These are phyloP conservation scores for Artemia sinica DNA, from an alignment of 2,888 invertebrate genomes.

Conservation along the genomic window DNA sequence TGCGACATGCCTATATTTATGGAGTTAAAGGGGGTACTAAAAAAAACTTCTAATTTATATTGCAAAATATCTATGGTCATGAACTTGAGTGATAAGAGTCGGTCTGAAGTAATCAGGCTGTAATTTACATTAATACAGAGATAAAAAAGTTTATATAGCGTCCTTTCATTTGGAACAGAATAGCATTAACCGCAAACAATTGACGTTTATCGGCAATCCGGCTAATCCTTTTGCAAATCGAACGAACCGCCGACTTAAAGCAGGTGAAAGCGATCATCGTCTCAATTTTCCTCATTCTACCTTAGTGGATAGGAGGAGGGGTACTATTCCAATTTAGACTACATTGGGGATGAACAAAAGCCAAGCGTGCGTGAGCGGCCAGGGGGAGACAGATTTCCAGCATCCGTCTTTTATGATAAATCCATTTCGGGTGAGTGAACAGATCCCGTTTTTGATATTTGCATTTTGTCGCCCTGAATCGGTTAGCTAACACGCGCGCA, in stretches of 20 bases:
- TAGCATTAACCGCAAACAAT: too few relatives aligned
- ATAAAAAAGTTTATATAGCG: too few relatives aligned
- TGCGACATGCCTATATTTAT: too few relatives aligned
- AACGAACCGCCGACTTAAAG: not conserved
- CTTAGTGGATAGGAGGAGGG: not conserved
- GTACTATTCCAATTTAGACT: not conserved
- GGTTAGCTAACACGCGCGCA: constrained; percentile 14
- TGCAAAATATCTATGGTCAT: too few relatives aligned
- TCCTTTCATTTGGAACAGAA: too few relatives aligned
- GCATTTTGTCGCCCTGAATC: constrained; percentile 12
- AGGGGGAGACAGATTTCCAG: not conserved
- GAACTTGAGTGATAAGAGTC: too few relatives aligned
- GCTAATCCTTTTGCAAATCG: constrained; percentile 7
- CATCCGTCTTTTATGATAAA: constrained; percentile 14
- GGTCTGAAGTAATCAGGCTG: too few relatives aligned
- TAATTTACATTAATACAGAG: too few relatives aligned
- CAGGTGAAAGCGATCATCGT: constrained; percentile 1
- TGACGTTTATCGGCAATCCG: not conserved
- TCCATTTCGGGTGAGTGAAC: constrained; percentile 8
- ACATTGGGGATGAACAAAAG: constrained; percentile 11
- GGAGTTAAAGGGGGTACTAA: too few relatives aligned
- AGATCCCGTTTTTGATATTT: not conserved
- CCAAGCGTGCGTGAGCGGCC: constrained; percentile 4
- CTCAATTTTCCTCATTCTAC: constrained; percentile 8
- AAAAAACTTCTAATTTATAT: too few relatives aligned